Conservation (phyloP, 2,113 vertebrate genomes). For the Dissostichus mawsoni region DNA sequence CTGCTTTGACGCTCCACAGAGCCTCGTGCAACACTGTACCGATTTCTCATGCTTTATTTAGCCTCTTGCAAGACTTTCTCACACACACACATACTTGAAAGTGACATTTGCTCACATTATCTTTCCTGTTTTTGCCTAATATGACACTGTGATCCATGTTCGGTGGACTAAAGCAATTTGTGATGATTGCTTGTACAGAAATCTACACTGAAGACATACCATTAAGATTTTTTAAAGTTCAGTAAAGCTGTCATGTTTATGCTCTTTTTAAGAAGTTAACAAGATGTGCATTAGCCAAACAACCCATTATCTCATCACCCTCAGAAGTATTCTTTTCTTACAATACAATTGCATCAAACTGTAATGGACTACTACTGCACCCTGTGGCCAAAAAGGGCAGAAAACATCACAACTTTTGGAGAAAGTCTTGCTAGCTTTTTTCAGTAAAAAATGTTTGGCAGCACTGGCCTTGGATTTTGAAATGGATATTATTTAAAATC, state of each 20-base stretch:
- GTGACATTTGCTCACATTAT: neutral
- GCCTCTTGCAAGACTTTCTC: slow-evolving; percentile 31
- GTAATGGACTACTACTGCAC: neutral
- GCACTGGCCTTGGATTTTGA: no score
- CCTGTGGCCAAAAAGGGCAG: neutral
- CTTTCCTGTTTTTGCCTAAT: neutral
- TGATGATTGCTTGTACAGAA: neutral
- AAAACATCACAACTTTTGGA: neutral
- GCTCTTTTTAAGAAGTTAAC: neutral
- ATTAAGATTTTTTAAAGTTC: no score
- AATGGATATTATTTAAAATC: no score
- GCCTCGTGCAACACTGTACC: slow-evolving; percentile 22
- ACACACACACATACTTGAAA: neutral
- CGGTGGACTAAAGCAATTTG: neutral
- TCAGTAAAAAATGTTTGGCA: no score
- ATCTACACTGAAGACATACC: no score
- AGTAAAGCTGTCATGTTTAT: neutral
- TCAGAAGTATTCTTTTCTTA: neutral
- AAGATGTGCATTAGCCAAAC: neutral
- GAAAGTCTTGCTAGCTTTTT: no score
- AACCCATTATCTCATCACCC: neutral
- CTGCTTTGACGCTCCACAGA: slow-evolving; percentile 33
- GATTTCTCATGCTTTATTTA: slow-evolving; percentile 21
- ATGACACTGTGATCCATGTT: neutral
- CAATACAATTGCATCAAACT: neutral